Base-by-base conservation (phyloP, 2,113 vertebrate species). In the Tympanuchus pallidicinctus region DNA sequence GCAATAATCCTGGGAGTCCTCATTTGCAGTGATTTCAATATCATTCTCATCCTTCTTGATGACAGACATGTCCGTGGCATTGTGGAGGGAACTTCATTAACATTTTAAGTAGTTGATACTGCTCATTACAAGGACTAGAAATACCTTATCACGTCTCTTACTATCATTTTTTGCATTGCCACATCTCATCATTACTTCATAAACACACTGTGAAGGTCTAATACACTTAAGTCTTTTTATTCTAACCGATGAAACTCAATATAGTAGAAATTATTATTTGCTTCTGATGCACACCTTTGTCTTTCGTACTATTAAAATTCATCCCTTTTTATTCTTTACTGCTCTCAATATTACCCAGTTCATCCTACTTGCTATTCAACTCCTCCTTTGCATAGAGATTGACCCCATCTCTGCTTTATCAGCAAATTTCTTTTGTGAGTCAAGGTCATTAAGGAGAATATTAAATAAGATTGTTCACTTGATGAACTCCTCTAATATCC, bases 401-500 rank as follows among this genome's bases (percentile, higher is more conserved):
- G 93, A 94, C 83, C 80, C 66, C 86, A 88, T 88, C 66, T 84
- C 88, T 92, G 80, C 73, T 92, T 75, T 94, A 95, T 88, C 93
- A 92, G 93, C 83, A 93, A 57, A 90, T 94, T 96, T 92, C 59
- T 78, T 78, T 86, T 0, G 0, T 69, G 70, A 92, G 86, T 95
- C 88, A 78, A 81, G 92, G 93, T 93, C 92, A 92, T 93, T 93
- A 96, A 90, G 66, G 42, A 86, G 80, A 93, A 86, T 93, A 94
- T 94, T 94, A 95, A 95, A 90, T 88, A 92, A 90, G 88, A 95
- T 74, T 81, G 65, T 82, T 95, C 93, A 90, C 83, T 94, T 86
- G 88, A 95, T 93, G 83, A 95, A 91, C 88, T 93, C 75, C 48
- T 73, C 92, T 86, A 90, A 90, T 93, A 95, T 90, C 61, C 74